phyloP scores from a whole-genome alignment of 2,888 invertebrate genomes.

The Scaeva pyrastri region DNA sequence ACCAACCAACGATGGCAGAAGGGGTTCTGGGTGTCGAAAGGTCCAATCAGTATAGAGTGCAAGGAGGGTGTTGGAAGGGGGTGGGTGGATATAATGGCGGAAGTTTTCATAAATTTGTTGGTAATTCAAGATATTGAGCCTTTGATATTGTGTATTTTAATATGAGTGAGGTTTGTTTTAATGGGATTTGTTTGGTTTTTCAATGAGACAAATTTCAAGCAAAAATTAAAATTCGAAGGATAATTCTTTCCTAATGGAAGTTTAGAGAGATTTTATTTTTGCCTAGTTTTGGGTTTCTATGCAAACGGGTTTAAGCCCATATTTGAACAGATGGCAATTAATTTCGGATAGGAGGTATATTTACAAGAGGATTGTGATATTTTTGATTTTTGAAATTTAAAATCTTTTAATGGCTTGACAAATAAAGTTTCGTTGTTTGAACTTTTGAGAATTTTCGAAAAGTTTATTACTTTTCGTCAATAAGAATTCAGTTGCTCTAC shows the following conservation, averaged over 20 bases:
- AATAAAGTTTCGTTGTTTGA: too few species aligned
- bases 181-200: slow-evolving; percentile 32
- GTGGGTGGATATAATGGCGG: too few species aligned
- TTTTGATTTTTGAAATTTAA: too few species aligned
- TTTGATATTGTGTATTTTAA: slow-evolving; percentile 8
- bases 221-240: not conserved
- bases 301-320: not conserved
- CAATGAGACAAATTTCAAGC: not conserved
- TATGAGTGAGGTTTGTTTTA: slow-evolving; percentile 8
- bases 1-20: not conserved
- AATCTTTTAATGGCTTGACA: too few species aligned
- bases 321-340: not conserved
- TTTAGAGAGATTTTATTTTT: not conserved
- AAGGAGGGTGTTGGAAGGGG: not conserved
- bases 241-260: not conserved
- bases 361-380: too few species aligned
- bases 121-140: not conserved
- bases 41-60: not conserved
- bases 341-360: too few species aligned
- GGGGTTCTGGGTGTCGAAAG: not conserved
- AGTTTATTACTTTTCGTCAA: too few species aligned
- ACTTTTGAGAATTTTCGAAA: too few species aligned
- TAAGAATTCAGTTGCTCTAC: too few species aligned
- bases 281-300: too few species aligned
- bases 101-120: slow-evolving; percentile 43